Evolutionary conservation across 1,140 invertebrate species (phyloP).

Genomic region (Atta cephalotes): DNA sequence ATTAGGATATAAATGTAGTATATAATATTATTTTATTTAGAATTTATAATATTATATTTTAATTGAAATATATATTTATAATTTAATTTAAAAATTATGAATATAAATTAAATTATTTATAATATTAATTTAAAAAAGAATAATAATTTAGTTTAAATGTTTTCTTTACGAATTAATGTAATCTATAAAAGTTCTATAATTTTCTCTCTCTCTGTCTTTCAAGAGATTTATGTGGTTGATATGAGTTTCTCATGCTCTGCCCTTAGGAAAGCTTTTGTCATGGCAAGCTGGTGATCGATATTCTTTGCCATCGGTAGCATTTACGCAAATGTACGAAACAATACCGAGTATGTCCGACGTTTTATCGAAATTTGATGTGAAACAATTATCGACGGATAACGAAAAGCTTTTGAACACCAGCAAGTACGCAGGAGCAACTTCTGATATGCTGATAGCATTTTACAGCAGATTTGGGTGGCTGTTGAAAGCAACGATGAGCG

Average conservation of each 20-base stretch:
- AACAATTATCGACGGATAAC: constrained; percentile 59
- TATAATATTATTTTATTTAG: background rate
- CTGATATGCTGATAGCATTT: constrained; percentile 58
- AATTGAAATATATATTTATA: no score
- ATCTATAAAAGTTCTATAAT: background rate
- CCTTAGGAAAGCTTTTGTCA: constrained; percentile 56
- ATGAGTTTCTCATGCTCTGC: constrained; percentile 44
- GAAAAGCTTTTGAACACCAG: constrained; percentile 69
- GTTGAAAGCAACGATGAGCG: constrained; percentile 77
- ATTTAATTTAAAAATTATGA: no score
- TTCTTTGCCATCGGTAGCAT: constrained; percentile 18
- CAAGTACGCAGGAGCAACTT: constrained; percentile 72
- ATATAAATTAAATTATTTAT: background rate
- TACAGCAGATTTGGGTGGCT: constrained; percentile 76
- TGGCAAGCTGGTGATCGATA: constrained; percentile 51
- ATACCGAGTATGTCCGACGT: constrained; percentile 35
- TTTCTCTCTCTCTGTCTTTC: background rate
- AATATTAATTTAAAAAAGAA: background rate
- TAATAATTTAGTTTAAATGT: background rate
- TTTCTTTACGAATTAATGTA: background rate
- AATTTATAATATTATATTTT: background rate
- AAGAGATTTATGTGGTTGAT: constrained; percentile 13
- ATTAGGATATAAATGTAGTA: background rate
- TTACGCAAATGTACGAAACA: constrained; percentile 9
- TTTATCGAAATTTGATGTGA: constrained; percentile 65